Base-by-base conservation (phyloP, 2,797 vertebrate genomes). In the Spea hammondii region DNA sequence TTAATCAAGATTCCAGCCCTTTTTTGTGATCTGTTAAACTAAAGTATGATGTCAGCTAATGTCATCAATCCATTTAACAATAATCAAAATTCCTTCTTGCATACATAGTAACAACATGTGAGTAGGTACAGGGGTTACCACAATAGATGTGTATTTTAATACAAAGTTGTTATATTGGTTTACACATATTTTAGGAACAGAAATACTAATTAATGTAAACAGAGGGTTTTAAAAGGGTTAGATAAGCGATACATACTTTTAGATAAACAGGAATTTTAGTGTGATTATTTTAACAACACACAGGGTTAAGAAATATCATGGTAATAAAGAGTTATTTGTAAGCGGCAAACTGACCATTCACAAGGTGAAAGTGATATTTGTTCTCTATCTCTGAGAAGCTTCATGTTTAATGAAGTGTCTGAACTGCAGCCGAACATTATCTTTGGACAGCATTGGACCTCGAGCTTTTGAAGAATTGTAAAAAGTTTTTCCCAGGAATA, bases 1-100 rank as follows among this genome's bases (percentile, higher is more conserved):
- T 82, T 78, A 47, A 77, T n/a, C 49, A 8, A 64, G 75, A 77
- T 73, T 69, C 69, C 54, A 77, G 45, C 14, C 64, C 32, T 72
- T n/a, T 44, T 74, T 47, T 44, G 7, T 72, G 45, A 72, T 7
- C 60, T 5, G 67, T 32, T 44, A 62, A 62, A 50, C 9, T 69
- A 8, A 8, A 48, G 49, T 68, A n/a, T 32, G 17, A 69, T 69
- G 49, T 69, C n/a, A 69, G 53, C 46, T 68, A 68, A 51, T 53
- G 64, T 64, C n/a, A 74, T 12, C 14, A 9, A 64, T 64, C 7
- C 13, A 59, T 64, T 60, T 48, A 67, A 8, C 6, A 51, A 62
- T 8, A n/a, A 69, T 51, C 1, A 32, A 53, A 11, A 67, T 14
- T 11, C 8, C 12, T 65, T 45, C 64, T 47, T 65, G 45, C 64